Conservation (phyloP, 2,888 invertebrate species). For the Gryllus longicercus region DNA sequence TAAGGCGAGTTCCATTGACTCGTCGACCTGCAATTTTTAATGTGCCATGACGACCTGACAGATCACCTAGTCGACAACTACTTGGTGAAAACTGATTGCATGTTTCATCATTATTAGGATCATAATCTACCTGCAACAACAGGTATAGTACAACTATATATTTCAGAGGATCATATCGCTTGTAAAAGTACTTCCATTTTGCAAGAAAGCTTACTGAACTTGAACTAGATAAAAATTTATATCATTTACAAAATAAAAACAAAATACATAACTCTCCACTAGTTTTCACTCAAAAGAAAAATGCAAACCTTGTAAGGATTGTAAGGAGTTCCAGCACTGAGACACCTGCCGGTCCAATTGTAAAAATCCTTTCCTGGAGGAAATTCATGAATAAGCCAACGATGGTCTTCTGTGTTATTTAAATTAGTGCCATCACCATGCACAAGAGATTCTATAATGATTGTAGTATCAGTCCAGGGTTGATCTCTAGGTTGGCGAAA, state of each 20-base stretch:
- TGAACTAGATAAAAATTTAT: no score
- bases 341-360: constrained; percentile 82
- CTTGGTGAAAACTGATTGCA: constrained; percentile 58
- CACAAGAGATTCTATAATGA: constrained; percentile 78
- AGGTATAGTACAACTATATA: background rate
- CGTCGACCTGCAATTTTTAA: constrained; percentile 74
- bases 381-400: constrained; percentile 79
- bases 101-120: constrained; percentile 56
- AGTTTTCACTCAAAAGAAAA: no score
- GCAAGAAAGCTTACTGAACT: no score
- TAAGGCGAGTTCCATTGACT: constrained; percentile 59
- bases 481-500: constrained; percentile 76
- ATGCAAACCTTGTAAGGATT: constrained; percentile 63
- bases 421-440: constrained; percentile 80
- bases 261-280: no score
- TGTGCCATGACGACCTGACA: constrained; percentile 66
- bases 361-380: constrained; percentile 84
- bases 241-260: no score
- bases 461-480: constrained; percentile 79
- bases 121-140: constrained; percentile 54
- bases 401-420: constrained; percentile 53
- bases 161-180: no score
- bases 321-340: constrained; percentile 71
- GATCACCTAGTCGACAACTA: constrained; percentile 72
- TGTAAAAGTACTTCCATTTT: no score